Percentiles rank a stretch among this genome's conserved stretches.
Evolutionary conservation across 2,888 invertebrate species (phyloP).

Genomic region (Elmis aenea): DNA sequence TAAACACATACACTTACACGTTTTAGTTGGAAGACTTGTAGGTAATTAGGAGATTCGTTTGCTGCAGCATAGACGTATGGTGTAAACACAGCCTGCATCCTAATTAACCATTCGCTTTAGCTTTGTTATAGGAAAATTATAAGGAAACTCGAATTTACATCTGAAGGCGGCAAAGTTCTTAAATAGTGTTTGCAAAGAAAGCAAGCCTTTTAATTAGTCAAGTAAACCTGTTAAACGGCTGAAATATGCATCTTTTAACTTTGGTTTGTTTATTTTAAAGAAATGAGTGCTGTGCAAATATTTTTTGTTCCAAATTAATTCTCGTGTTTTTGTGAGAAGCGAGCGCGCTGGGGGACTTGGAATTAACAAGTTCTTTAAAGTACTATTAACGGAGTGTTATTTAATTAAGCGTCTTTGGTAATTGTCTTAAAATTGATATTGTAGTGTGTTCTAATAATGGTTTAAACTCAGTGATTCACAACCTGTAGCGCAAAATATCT

Average conservation of each 20-base stretch:
- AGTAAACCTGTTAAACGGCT: slow-evolving; percentile 13
- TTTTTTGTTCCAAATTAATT: no score
- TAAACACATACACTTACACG: no score
- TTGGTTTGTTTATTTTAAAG: slow-evolving; percentile 11
- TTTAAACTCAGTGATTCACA: no score
- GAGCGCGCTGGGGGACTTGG: no score
- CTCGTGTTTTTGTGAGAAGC: no score
- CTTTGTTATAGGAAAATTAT: slow-evolving; percentile 16
- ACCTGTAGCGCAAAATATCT: no score
- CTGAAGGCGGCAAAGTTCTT: slow-evolving; percentile 13
- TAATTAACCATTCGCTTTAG: slow-evolving; percentile 17
- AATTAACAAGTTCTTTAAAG: no score
- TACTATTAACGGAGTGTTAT: no score
- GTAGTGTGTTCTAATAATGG: no score
- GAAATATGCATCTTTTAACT: slow-evolving; percentile 12
- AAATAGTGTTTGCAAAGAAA: slow-evolving; percentile 14
- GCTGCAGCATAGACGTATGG: slow-evolving; percentile 16
- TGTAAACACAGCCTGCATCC: slow-evolving; percentile 18
- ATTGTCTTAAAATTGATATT: no score
- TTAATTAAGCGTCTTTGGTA: no score
- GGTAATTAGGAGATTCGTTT: slow-evolving; percentile 19
- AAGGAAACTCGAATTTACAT: slow-evolving; percentile 16
- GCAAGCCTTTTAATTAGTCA: slow-evolving; percentile 16
- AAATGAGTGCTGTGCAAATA: no score
- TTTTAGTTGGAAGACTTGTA: slow-evolving; percentile 17